Conservation (phyloP, 2,797 vertebrate genomes). For the Scleropages formosus region DNA sequence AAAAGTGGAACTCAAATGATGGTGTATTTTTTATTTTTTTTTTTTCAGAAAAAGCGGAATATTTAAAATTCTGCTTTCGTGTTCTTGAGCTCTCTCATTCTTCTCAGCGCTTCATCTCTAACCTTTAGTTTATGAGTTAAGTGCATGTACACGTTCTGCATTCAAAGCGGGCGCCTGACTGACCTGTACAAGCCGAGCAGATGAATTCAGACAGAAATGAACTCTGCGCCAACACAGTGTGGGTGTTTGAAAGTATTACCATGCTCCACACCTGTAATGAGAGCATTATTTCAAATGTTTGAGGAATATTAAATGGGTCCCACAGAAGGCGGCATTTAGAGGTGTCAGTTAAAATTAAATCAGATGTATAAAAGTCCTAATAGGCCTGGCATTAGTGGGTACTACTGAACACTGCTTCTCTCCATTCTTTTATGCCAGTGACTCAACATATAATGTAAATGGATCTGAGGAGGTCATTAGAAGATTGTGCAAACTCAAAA, state of each 20-base stretch:
- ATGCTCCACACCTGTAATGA: neutral
- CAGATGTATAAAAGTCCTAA: conserved; percentile 8
- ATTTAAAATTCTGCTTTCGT: conserved; percentile 15
- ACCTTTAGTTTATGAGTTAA: neutral
- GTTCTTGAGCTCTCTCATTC: neutral
- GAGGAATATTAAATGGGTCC: conserved; percentile 26
- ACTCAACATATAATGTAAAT: conserved; percentile 11
- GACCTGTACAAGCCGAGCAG: conserved; percentile 11
- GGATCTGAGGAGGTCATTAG: conserved; percentile 30
- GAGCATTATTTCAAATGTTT: conserved; percentile 27
- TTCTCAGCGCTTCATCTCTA: neutral
- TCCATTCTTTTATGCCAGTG: neutral
- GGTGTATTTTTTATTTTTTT: neutral
- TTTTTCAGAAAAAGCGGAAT: neutral
- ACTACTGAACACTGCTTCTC: neutral
- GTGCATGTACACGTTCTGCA: neutral
- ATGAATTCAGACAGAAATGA: conserved; percentile 33
- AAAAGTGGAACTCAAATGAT: neutral
- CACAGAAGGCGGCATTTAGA: neutral
- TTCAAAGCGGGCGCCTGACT: conserved; percentile 1
- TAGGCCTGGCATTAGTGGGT: neutral
- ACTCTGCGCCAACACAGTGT: neutral
- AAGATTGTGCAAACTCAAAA: conserved; percentile 35
- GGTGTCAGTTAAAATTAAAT: conserved; percentile 13
- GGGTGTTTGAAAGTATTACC: conserved; percentile 21